Base-by-base conservation (phyloP, 2,113 vertebrate species). In the Actenoides hombroni region DNA sequence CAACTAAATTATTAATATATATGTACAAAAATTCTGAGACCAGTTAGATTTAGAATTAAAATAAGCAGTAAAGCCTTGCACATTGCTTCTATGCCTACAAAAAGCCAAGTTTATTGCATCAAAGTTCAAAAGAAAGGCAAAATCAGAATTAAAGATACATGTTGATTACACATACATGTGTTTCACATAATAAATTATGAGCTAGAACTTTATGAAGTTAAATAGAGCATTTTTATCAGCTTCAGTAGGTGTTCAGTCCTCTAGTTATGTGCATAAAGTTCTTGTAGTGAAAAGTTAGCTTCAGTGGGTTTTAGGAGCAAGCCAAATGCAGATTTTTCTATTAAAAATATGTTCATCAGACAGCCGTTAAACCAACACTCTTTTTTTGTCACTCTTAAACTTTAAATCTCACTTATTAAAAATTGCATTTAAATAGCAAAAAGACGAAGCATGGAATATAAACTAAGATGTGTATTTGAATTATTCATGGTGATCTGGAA, bases 331-430 rank as follows among this genome's bases (percentile, higher is more conserved):
- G n/a, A 81, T 56, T 88, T 92, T 74, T 88, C 40, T 86, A 61
- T 26, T 79, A 84, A 89, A 90, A 81, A 75, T 29, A 60, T 31
- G 51, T 70, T 93, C 37, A 51, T 75, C 56, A 53, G 20, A 68
- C 25, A 77, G 13, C 10, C 51, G 18, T 93, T 85, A 94, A 94
- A 88, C 33, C 39, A 88, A 63, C 56, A 86, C 7, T 37, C 51
- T 87, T 54, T 87, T 87, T 88, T 77, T 81, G 12, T 68, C n/a
- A 53, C 11, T 70, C 16, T n/a, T 61, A 67, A 54, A 44, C 44
- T 93, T 92, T 88, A 93, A 91, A 88, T 75, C 33, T 87, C 49
- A 70, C 54, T 80, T 89, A 67, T 8, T 64, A 86, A 81, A 94
- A 90, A 88, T 33, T 54, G 12, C 40, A 81, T 77, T 93, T 73